Evolutionary conservation across 2,888 invertebrate species (phyloP).

Genomic region (Acronicta aceris): DNA sequence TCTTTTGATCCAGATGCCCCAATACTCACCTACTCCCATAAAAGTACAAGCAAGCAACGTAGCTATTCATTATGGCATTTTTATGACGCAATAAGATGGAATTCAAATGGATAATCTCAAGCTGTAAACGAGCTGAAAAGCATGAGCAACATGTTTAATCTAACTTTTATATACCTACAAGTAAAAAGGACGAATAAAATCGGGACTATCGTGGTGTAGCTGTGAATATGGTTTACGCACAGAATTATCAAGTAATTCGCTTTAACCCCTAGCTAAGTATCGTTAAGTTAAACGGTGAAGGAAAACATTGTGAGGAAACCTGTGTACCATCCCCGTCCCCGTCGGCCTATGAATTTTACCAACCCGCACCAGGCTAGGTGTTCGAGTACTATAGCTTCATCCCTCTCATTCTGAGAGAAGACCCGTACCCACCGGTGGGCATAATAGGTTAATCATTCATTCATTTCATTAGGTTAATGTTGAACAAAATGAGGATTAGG

Average conservation of each 20-base stretch:
- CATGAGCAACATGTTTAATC: constrained; percentile 74
- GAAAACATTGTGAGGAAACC: no score
- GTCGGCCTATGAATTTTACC: no score
- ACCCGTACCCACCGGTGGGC: no score
- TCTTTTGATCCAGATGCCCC: no score
- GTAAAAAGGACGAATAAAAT: constrained; percentile 62
- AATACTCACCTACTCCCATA: no score
- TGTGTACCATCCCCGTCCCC: no score
- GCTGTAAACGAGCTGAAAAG: constrained; percentile 73
- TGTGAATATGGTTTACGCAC: constrained; percentile 57
- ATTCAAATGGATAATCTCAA: constrained; percentile 79
- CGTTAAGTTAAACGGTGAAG: no score
- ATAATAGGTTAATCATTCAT: no score
- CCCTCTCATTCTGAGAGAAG: no score
- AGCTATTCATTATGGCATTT: constrained; percentile 77
- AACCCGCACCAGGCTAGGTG: no score
- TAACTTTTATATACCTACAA: constrained; percentile 68
- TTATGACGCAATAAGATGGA: constrained; percentile 78
- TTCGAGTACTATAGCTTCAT: no score
- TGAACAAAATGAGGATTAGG: constrained; percentile 4
- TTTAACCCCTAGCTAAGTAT: constrained; percentile 9
- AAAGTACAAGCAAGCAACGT: constrained; percentile 63
- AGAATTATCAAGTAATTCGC: constrained; percentile 32
- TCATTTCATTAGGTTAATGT: no score
- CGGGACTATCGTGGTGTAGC: constrained; percentile 44